phyloP scores from a whole-genome alignment of 2,888 invertebrate species.

The Halocaridina rubra region DNA sequence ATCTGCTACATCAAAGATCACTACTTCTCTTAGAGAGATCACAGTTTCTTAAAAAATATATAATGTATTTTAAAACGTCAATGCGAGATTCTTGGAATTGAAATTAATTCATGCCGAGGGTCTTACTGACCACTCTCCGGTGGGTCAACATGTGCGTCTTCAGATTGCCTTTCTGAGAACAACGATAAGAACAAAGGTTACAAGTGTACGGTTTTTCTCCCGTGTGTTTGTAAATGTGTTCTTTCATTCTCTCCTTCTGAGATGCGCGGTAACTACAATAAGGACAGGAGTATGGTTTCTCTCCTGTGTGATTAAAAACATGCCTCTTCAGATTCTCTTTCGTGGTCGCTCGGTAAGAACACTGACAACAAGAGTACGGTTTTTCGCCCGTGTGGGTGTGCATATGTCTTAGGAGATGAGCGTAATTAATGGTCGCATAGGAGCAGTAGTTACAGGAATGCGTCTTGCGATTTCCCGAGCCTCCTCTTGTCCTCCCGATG shows the following conservation, averaged over 20 bases:
- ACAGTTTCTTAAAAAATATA: no score
- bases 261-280: conserved; percentile 49
- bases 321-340: conserved; percentile 57
- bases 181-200: conserved; percentile 41
- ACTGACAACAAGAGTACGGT: conserved; percentile 46
- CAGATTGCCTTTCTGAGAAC: conserved; percentile 57
- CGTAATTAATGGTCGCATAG: conserved; percentile 43
- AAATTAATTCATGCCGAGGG: no score
- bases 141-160: conserved; percentile 55
- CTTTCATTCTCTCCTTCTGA: conserved; percentile 56
- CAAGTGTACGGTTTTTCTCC: conserved; percentile 51
- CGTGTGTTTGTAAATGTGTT: conserved; percentile 49
- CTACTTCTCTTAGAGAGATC: no score
- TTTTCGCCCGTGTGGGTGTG: conserved; percentile 55
- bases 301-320: conserved; percentile 46
- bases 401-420: conserved; percentile 43
- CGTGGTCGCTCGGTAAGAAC: conserved; percentile 53
- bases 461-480: conserved; percentile 33
- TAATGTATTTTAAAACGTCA: no score
- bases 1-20: no score
- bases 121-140: neutral
- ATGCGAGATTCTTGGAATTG: no score
- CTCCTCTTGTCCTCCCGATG: conserved; percentile 43
- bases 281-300: conserved; percentile 47
- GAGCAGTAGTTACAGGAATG: conserved; percentile 54